Conservation (phyloP, 1,140 invertebrate species). For the Lepidurus couesii region DNA sequence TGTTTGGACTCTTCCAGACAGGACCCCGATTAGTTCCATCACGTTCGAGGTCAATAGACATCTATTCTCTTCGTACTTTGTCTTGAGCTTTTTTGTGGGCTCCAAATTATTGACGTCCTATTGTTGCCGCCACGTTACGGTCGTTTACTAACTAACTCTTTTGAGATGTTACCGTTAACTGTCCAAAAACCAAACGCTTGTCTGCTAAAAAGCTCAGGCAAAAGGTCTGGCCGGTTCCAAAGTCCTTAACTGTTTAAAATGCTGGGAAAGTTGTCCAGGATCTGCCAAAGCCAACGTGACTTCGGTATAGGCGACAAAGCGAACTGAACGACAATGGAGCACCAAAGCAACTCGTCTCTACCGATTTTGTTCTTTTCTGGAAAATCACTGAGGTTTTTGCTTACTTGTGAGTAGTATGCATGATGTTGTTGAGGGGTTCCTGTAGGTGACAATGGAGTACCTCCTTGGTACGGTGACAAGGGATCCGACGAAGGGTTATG, state of each 20-base stretch:
- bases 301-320: background rate
- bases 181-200: slow-evolving; percentile 14
- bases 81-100: background rate
- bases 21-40: background rate
- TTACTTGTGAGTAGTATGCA: slow-evolving; percentile 23
- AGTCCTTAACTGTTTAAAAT: background rate
- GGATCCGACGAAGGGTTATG: slow-evolving; percentile 24
- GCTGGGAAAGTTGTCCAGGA: background rate
- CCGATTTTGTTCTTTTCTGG: background rate
- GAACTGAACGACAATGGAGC: background rate
- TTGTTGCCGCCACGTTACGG: background rate
- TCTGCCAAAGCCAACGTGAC: background rate
- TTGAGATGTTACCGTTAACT: background rate
- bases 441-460: slow-evolving; percentile 23
- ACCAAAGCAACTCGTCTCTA: background rate
- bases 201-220: background rate
- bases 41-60: slow-evolving; percentile 21
- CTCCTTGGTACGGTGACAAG: slow-evolving; percentile 23
- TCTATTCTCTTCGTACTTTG: background rate
- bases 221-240: background rate
- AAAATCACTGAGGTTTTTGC: background rate
- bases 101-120: slow-evolving; percentile 18
- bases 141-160: background rate
- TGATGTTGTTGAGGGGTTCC: slow-evolving; percentile 22
- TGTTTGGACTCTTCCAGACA: background rate